Percentiles rank a stretch among this genome's conserved stretches.
These are phyloP conservation scores for Scaptomyza polygonia DNA, from an alignment of 2,888 invertebrate genomes.

Conservation along the genomic window DNA sequence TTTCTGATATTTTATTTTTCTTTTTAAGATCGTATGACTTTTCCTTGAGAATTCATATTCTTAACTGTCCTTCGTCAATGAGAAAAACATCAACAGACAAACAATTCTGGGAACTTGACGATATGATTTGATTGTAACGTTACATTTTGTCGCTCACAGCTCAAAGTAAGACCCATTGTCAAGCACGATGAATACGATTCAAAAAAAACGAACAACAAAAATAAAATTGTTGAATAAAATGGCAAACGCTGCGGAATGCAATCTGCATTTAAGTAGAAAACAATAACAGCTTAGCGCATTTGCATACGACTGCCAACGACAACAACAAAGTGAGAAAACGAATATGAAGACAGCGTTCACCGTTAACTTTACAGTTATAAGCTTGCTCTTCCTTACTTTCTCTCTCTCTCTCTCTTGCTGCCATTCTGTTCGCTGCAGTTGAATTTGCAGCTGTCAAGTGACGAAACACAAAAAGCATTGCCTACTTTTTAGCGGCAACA, in stretches of 20 bases:
- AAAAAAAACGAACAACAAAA: background rate
- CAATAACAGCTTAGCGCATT: slow-evolving; percentile 24
- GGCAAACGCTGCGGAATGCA: slow-evolving; percentile 27
- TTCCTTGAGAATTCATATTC: too few species aligned
- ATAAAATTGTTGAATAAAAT: too few species aligned
- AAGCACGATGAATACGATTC: background rate
- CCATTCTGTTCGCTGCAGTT: background rate
- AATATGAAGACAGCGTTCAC: background rate
- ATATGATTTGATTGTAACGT: too few species aligned
- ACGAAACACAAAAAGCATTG: slow-evolving; percentile 43
- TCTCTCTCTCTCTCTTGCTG: background rate
- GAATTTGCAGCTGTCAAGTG: slow-evolving; percentile 17
- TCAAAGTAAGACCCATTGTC: slow-evolving; percentile 2
- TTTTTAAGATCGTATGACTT: too few species aligned
- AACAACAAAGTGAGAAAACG: background rate
- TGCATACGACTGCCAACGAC: slow-evolving; percentile 26
- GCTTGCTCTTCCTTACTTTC: slow-evolving; percentile 1
- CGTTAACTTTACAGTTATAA: slow-evolving; percentile 14
- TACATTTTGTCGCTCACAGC: background rate
- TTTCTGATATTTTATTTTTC: too few species aligned
- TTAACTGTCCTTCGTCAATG: too few species aligned
- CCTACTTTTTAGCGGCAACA: slow-evolving; percentile 52
- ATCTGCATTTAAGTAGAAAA: slow-evolving; percentile 41
- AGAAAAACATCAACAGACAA: too few species aligned
- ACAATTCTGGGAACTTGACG: too few species aligned